These are phyloP conservation scores for Sarcophilus harrisii DNA, from an alignment of 2,797 vertebrate genomes.

Conservation along the genomic window DNA sequence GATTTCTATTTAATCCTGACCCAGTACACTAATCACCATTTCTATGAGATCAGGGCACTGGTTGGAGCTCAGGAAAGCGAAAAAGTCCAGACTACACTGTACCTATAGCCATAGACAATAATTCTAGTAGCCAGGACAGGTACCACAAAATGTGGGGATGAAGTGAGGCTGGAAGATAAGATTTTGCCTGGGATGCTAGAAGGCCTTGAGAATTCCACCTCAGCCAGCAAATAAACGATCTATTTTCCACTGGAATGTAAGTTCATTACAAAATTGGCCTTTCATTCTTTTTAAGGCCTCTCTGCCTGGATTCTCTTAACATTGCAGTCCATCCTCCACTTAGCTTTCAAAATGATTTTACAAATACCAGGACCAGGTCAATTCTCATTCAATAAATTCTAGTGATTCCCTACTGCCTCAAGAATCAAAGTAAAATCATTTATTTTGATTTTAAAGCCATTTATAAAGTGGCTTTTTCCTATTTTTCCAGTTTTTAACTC, in stretches of 20 bases:
- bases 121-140: not conserved
- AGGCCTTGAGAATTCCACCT: not conserved
- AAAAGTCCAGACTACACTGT: not conserved
- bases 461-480: not conserved
- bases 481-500: not conserved
- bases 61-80: conserved; percentile 55
- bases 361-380: not conserved
- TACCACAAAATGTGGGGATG: not conserved
- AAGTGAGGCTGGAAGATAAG: not conserved
- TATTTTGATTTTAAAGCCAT: not conserved
- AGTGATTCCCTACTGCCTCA: not conserved
- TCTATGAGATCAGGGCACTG: conserved; percentile 55
- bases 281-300: not conserved
- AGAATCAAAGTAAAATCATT: not conserved
- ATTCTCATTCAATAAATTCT: not conserved
- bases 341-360: not conserved
- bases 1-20: conserved; percentile 49
- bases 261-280: not conserved
- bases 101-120: not conserved
- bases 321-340: not conserved
- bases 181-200: not conserved
- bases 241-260: not conserved
- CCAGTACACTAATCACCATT: conserved; percentile 52
- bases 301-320: not conserved
- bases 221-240: not conserved